Evolutionary conservation across 2,113 vertebrate species (phyloP), one percentile per base, ranked within the genome.

Genomic region (Ctenodactylus gundi): DNA sequence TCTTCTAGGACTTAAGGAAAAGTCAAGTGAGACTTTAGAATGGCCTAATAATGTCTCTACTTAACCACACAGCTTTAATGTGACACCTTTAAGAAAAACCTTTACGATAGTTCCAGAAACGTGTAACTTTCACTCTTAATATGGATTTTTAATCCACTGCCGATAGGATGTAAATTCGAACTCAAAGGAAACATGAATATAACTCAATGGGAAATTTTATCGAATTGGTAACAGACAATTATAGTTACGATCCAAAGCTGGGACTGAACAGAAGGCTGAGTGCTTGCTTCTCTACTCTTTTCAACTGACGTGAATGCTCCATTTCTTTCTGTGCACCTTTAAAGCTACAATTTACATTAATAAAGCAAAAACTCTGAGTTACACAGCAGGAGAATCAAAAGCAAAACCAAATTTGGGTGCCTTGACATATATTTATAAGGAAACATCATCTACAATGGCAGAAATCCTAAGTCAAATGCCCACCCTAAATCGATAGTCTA

Each of bases 71-170:
- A 96, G 96, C 95, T 98, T 96, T 98, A 97, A 98, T 95, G 96
- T 90, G 96, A 98, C 98, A 98, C 97, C 97, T 97, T 98, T 98
- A 9, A 12, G 36, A 96, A 97, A 97, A 97, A 97, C 95, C 94
- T 95, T 97, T 97, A 96, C 82, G 58, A 90, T 41, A 90, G 97
- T 92, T 89, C 97, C 97, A 97, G 88, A 80, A 98, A 92, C 92
- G 96, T 87, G 96, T 96, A 98, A 94, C 91, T 96, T 98, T 77
- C 68, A 67, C 87, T 96, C 83, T 73, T 97, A 94, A 89, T 97
- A 98, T 95, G 90, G 97, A 98, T 98, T 98, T 98, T 98, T 98
- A 98, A 98, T 98, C 97, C 97, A 94, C 95, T 51, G 53, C 97
- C 84, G 84, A 93, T 96, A 96, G 97, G 92, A 96, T 97, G 77